Evolutionary conservation across 1,140 invertebrate genomes (phyloP).

Genomic region (Leptonema lineaticorne): DNA sequence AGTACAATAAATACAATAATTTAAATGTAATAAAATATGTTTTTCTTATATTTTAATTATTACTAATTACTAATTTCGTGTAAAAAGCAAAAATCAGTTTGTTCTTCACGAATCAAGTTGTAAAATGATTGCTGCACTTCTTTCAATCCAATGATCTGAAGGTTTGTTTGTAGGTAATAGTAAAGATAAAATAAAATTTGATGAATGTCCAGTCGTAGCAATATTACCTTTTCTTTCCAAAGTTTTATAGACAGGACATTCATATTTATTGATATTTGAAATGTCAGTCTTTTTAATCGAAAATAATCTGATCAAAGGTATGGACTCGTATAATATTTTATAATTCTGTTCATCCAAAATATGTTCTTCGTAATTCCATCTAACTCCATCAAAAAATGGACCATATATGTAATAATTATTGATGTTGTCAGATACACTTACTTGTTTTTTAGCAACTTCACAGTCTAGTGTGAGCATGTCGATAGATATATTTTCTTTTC

Average conservation of each 20-base stretch:
- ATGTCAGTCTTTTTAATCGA: slow-evolving; percentile 61
- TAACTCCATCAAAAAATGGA: slow-evolving; percentile 80
- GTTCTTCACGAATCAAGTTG: slow-evolving; percentile 63
- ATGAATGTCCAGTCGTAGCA: slow-evolving; percentile 89
- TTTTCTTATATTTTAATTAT: no score
- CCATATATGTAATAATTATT: slow-evolving; percentile 84
- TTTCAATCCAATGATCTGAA: slow-evolving; percentile 81
- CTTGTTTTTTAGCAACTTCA: slow-evolving; percentile 59
- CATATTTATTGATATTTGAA: slow-evolving; percentile 62
- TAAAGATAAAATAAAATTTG: slow-evolving; percentile 85
- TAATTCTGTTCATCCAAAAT: slow-evolving; percentile 74
- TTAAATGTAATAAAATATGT: no score
- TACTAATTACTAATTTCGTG: background rate
- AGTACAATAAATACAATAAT: no score
- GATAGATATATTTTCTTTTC: slow-evolving; percentile 85
- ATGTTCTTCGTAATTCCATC: slow-evolving; percentile 68
- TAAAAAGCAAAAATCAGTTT: background rate
- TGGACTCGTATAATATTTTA: slow-evolving; percentile 77
- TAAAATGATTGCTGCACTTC: slow-evolving; percentile 82
- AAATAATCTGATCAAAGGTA: slow-evolving; percentile 77
- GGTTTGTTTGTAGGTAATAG: slow-evolving; percentile 69
- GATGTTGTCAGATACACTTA: slow-evolving; percentile 56
- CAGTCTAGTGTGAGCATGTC: slow-evolving; percentile 84
- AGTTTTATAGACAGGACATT: slow-evolving; percentile 86
- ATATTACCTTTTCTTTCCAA: slow-evolving; percentile 77